Percentiles rank a stretch among this genome's conserved stretches.
Conservation (phyloP, 2,113 vertebrate species). For the Calonectris borealis region DNA sequence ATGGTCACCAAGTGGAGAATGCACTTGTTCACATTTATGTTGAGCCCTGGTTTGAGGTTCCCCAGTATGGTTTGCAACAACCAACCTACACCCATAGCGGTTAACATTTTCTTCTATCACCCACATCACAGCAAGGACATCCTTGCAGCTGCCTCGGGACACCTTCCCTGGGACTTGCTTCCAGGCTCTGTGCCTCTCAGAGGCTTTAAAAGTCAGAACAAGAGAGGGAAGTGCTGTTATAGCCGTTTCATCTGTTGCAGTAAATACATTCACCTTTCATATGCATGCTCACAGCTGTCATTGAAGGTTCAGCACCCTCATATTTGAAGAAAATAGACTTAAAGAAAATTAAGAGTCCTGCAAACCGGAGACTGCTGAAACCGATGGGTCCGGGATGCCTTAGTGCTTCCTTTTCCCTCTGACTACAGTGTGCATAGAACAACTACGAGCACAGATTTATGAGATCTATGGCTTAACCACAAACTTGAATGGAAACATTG, state of each 20-base stretch:
- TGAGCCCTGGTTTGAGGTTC: neutral
- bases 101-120: neutral
- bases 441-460: neutral
- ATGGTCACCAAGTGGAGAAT: neutral
- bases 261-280: too few relatives aligned
- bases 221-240: neutral
- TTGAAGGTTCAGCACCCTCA: neutral
- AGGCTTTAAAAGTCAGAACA: neutral
- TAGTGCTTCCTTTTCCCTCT: neutral
- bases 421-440: neutral
- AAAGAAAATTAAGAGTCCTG: neutral
- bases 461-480: neutral
- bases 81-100: fast-evolving
- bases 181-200: neutral
- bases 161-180: too few relatives aligned
- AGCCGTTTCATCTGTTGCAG: neutral
- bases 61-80: neutral
- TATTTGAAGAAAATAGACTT: neutral
- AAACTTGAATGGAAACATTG: neutral
- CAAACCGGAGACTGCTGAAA: neutral
- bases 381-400: neutral
- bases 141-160: too few relatives aligned
- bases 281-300: fast-evolving
- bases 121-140: neutral
- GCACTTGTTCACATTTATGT: fast-evolving